phyloP scores from a whole-genome alignment of 2,797 vertebrate species.

The Benthosema pterotum region DNA sequence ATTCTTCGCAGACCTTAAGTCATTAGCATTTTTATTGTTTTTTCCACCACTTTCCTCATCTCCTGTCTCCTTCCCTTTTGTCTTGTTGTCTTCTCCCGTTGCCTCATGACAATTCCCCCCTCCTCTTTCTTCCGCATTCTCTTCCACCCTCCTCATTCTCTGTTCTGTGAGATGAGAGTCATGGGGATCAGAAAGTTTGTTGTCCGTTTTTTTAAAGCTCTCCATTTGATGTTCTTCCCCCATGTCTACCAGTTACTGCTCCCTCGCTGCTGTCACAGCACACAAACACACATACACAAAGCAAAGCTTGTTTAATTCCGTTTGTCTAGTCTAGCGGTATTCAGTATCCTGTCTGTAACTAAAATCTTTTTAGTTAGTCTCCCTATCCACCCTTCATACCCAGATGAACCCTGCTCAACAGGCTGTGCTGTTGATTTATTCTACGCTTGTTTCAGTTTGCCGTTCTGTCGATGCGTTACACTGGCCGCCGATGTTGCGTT shows the following conservation, averaged over 20 bases:
- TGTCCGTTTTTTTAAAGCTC: constrained; percentile 51
- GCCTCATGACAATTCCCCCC: constrained; percentile 27
- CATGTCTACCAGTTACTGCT: constrained; percentile 43
- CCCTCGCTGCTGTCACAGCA: constrained; percentile 22
- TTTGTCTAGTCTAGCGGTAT: constrained; percentile 22
- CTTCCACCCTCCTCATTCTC: constrained; percentile 12
- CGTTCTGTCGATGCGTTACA: constrained; percentile 36
- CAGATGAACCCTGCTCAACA: constrained; percentile 20
- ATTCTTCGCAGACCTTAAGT: constrained; percentile 58
- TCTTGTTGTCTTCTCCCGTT: constrained; percentile 31
- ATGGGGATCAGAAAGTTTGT: constrained; percentile 40
- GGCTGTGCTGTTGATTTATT: constrained; percentile 11
- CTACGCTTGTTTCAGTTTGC: constrained; percentile 9
- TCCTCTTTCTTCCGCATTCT: background rate
- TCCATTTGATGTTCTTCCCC: constrained; percentile 50
- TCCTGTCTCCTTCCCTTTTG: constrained; percentile 13
- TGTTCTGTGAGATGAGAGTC: constrained; percentile 52
- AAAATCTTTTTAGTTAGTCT: constrained; percentile 19
- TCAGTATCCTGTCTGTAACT: constrained; percentile 25
- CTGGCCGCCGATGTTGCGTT: constrained; percentile 12
- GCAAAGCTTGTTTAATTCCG: constrained; percentile 49
- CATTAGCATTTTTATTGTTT: constrained; percentile 79
- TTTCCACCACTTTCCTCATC: constrained; percentile 34
- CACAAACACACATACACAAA: constrained; percentile 36
- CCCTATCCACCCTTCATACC: constrained; percentile 13